Evolutionary conservation across 2,113 vertebrate species (phyloP).

Genomic region (Phylloscopus whistleri): DNA sequence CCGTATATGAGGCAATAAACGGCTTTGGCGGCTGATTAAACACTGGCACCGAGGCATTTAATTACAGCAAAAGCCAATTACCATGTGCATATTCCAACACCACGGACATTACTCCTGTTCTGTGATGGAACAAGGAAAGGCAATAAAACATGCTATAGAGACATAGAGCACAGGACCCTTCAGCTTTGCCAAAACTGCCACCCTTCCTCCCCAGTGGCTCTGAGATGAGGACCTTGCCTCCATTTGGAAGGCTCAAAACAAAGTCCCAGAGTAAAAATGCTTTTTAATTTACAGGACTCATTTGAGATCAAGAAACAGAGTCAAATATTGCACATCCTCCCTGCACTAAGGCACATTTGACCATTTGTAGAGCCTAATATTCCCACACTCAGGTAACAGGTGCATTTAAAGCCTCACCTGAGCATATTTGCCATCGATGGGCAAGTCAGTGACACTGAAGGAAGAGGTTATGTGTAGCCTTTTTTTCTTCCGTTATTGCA

Average conservation of each 20-base stretch:
- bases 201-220: neutral
- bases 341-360: neutral
- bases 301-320: neutral
- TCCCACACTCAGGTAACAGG: neutral
- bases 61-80: conserved; percentile 63
- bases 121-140: neutral
- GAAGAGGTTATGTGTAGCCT: neutral
- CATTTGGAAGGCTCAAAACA: neutral
- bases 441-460: neutral
- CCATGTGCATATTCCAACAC: neutral
- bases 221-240: neutral
- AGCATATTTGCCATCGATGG: neutral
- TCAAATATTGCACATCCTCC: neutral
- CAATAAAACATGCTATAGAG: neutral
- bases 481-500: neutral
- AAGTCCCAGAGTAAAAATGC: neutral
- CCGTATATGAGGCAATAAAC: conserved; percentile 69
- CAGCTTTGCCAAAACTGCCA: neutral
- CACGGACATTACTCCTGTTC: conserved; percentile 1
- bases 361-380: neutral
- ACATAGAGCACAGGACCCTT: neutral
- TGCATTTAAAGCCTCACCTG: conserved; percentile 1
- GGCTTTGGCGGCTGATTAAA: conserved; percentile 70
- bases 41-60: conserved; percentile 53
- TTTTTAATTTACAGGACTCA: neutral